phyloP scores from a whole-genome alignment of 2,113 vertebrate genomes.

The Caranx ignobilis region DNA sequence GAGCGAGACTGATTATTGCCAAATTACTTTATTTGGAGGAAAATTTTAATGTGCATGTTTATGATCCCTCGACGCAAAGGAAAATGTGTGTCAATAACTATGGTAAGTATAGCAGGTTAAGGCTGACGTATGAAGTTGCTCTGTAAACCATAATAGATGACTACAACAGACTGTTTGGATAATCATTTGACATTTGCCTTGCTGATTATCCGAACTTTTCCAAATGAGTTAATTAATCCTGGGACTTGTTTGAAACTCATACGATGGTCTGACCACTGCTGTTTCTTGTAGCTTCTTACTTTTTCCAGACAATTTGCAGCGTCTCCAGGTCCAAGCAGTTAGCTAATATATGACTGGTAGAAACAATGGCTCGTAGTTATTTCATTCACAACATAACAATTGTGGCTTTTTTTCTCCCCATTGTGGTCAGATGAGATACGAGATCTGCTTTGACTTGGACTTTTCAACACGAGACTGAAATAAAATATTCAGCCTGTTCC shows the following conservation, averaged over 20 bases:
- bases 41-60: too few relatives aligned
- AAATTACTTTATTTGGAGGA: neutral
- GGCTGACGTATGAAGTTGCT: neutral
- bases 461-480: conserved; percentile 19
- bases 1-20: neutral
- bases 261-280: neutral
- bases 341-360: neutral
- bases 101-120: neutral
- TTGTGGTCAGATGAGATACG: neutral
- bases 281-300: neutral
- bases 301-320: neutral
- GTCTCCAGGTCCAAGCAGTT: neutral
- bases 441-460: neutral
- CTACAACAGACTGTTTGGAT: neutral
- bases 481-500: conserved; percentile 10
- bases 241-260: neutral
- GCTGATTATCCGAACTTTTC: too few relatives aligned
- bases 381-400: neutral
- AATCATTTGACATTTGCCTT: neutral
- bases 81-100: neutral
- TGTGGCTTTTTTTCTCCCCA: neutral
- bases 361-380: neutral
- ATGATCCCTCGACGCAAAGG: neutral
- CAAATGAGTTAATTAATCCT: neutral
- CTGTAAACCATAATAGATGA: neutral